These are phyloP conservation scores for Formicarius rufipectus DNA, from an alignment of 2,113 vertebrate genomes.

Conservation along the genomic window DNA sequence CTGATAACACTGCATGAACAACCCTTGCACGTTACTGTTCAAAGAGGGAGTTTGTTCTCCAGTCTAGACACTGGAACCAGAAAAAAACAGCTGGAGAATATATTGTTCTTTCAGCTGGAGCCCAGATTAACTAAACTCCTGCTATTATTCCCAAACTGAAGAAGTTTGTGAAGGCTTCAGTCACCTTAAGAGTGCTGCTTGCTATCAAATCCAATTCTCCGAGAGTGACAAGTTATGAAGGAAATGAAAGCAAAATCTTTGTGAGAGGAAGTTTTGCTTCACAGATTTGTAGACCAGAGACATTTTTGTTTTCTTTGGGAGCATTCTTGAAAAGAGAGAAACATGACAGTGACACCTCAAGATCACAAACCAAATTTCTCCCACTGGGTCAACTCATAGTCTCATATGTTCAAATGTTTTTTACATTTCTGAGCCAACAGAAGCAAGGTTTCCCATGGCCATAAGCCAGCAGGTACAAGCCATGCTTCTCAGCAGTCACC, in stretches of 20 bases:
- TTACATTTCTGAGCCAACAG: not conserved
- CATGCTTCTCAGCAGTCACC: not conserved
- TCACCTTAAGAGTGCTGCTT: not conserved
- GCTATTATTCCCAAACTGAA: not conserved
- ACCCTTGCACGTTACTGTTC: not conserved
- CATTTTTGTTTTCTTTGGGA: not conserved
- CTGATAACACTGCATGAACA: not conserved
- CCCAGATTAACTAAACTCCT: not conserved
- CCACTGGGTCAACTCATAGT: not conserved
- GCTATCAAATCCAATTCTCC: not conserved
- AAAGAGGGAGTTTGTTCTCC: not conserved
- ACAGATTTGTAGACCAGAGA: not conserved
- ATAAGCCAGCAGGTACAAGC: not conserved
- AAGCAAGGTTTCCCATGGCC: not conserved
- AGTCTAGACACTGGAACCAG: not conserved
- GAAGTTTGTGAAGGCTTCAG: not conserved
- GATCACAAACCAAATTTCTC: not conserved
- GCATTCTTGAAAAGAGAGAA: not conserved
- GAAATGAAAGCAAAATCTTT: not conserved
- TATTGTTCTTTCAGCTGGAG: not conserved
- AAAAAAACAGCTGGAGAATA: not conserved
- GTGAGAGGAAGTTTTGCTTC: not conserved
- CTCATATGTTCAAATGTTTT: rapidly evolving
- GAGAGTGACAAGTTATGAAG: not conserved
- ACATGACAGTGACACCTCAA: not conserved